phyloP scores from a whole-genome alignment of 2,797 vertebrate species.

The Takifugu ocellatus region DNA sequence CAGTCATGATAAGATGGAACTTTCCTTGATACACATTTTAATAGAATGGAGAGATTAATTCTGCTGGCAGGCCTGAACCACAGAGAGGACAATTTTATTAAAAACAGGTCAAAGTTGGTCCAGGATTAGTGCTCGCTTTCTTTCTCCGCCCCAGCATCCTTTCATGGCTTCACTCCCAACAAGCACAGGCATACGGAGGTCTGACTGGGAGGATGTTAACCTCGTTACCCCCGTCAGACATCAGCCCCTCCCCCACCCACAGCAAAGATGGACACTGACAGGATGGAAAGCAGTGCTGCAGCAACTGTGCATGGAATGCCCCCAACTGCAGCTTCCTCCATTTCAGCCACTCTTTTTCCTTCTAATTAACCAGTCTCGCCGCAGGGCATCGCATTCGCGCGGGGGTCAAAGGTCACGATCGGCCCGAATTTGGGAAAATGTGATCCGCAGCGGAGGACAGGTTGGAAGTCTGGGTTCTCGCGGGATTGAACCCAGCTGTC shows the following conservation, averaged over 20 bases:
- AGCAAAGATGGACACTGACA: conserved; percentile 26
- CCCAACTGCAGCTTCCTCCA: neutral
- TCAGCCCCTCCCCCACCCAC: conserved; percentile 26
- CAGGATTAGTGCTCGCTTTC: neutral
- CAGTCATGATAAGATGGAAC: conserved; percentile 41
- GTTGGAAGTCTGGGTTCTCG: neutral
- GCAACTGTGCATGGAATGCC: conserved; percentile 1
- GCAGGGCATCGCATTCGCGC: neutral
- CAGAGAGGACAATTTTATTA: neutral
- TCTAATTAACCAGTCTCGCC: conserved; percentile 1
- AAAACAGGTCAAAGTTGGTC: neutral
- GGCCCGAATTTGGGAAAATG: conserved; percentile 1
- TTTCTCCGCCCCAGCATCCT: neutral
- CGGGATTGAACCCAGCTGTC: conserved; percentile 15
- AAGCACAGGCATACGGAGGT: neutral
- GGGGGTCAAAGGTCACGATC: conserved; percentile 20
- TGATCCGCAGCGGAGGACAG: conserved; percentile 18
- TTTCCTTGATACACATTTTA: conserved; percentile 17
- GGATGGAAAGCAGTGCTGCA: conserved; percentile 10
- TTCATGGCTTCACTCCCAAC: neutral
- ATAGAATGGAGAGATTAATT: conserved; percentile 23
- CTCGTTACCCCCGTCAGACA: conserved; percentile 23
- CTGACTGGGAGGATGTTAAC: conserved; percentile 38
- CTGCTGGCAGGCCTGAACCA: conserved; percentile 11
- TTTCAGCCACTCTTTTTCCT: conserved; percentile 2